Conservation (phyloP, 2,113 vertebrate genomes). For the Prionailurus bengalensis region DNA sequence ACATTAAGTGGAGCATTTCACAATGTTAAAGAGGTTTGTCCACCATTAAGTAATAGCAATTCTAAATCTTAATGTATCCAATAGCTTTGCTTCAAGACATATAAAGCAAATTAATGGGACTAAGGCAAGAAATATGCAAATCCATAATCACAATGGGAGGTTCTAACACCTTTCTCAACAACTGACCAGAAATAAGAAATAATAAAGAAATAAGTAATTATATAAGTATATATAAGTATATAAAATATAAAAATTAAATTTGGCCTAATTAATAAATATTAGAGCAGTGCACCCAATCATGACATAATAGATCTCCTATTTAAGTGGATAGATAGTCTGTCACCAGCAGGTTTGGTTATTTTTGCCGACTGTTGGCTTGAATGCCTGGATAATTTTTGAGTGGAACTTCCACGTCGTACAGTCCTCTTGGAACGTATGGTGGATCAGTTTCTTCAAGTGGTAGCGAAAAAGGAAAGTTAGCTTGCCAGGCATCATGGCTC, state of each 20-base stretch:
- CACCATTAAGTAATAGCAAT: neutral
- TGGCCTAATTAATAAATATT: neutral
- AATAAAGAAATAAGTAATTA: neutral
- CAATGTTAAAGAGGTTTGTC: neutral
- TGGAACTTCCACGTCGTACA: neutral
- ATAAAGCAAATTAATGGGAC: neutral
- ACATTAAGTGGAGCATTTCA: neutral
- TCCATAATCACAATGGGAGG: neutral
- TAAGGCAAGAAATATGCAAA: neutral
- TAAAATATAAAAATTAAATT: neutral
- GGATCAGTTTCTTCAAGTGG: neutral
- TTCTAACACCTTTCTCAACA: neutral
- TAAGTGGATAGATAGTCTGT: neutral
- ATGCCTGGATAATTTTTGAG: conserved; percentile 1
- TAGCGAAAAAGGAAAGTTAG: neutral
- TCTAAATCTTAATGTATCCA: neutral
- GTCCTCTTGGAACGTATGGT: neutral
- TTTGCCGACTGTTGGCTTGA: neutral
- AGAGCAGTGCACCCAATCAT: neutral
- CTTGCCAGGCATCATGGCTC: neutral
- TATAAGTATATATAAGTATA: neutral
- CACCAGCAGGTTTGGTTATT: neutral
- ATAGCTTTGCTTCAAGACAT: neutral
- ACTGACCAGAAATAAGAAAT: neutral
- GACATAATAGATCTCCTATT: neutral